Evolutionary conservation across 2,113 vertebrate genomes (phyloP), one percentile per base, ranked within the genome.

Genomic region (Ammodytes marinus): DNA sequence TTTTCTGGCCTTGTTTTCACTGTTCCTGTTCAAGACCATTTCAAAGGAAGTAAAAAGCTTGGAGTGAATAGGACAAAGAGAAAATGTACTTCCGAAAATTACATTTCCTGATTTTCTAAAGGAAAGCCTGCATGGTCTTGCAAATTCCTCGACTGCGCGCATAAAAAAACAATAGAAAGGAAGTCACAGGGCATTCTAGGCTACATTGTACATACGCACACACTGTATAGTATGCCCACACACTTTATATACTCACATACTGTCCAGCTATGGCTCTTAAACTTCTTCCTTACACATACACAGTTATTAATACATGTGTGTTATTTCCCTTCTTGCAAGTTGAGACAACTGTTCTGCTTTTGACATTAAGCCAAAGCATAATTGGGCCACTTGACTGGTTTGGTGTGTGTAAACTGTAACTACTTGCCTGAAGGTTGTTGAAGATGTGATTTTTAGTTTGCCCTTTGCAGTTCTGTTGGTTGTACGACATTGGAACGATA

Each of bases 31-130:
- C 4, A 43, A 40, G 27, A 8, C 12, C 17, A 3, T 13, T 43
- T 59, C 5, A 59, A 58, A 53, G 6, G 1, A 13, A 45, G 57
- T 53, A 40, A 68, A 10, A 53, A 42, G 60, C 14, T 27, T 27
- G 6, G 15, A 49, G n/a, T 40, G 37, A 61, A 74, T 42, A 58
- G 27, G n/a, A 80, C 19, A 70, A 67, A 73, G 17, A 11, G 0
- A 85, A 45, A 27, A 14, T 45, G 27, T 14, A 1, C 10, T 69
- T 49, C 45, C 8, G 13, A 58, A 63, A 77, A 71, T 83, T 15
- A 0, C 2, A 87, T 83, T 88, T 87, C 76, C 88, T 84, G 74
- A 58, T 8, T 69, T 8, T 69, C 19, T 2, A 19, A 58, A 57
- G 27, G 27, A 27, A 27, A 27, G 27, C 27, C 27, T 27, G 45